These are phyloP conservation scores for Perognathus longimembris DNA, from an alignment of 2,113 vertebrate species.

Conservation along the genomic window DNA sequence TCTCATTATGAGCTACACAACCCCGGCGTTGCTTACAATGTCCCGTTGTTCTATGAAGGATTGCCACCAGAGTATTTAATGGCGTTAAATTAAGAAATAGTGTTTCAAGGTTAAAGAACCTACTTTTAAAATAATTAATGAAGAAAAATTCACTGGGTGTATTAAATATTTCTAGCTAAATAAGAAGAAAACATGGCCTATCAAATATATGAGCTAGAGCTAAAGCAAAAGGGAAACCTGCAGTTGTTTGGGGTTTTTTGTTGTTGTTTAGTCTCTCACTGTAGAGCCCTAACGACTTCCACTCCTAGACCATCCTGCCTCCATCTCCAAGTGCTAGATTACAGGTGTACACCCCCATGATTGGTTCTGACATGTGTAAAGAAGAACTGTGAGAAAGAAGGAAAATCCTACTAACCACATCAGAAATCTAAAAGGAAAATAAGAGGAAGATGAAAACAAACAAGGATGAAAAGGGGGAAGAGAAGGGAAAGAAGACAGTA, in stretches of 20 bases:
- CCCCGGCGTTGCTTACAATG: not conserved
- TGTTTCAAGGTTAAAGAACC: conserved; percentile 13
- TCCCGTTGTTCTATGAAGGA: too few relatives aligned
- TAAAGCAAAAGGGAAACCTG: not conserved
- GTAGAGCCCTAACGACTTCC: not conserved
- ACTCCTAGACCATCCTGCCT: not conserved
- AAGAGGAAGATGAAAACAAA: too few relatives aligned
- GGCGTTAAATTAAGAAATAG: not conserved
- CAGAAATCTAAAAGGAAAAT: not conserved
- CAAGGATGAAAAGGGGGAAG: not conserved
- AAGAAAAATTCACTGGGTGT: not conserved
- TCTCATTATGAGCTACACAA: not conserved
- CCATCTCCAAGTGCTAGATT: not conserved
- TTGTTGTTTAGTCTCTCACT: not conserved
- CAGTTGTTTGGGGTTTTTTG: not conserved
- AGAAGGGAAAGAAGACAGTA: not conserved
- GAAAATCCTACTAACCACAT: not conserved
- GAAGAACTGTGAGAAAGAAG: not conserved
- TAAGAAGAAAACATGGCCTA: not conserved
- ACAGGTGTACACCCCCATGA: not conserved
- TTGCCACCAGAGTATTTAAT: not conserved
- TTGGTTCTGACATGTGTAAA: not conserved
- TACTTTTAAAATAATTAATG: not conserved
- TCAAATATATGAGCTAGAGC: not conserved
- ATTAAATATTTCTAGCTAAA: not conserved